Evolutionary conservation across 2,113 vertebrate genomes (phyloP), one percentile per base, ranked within the genome.

Genomic region (Tiliqua scincoides): DNA sequence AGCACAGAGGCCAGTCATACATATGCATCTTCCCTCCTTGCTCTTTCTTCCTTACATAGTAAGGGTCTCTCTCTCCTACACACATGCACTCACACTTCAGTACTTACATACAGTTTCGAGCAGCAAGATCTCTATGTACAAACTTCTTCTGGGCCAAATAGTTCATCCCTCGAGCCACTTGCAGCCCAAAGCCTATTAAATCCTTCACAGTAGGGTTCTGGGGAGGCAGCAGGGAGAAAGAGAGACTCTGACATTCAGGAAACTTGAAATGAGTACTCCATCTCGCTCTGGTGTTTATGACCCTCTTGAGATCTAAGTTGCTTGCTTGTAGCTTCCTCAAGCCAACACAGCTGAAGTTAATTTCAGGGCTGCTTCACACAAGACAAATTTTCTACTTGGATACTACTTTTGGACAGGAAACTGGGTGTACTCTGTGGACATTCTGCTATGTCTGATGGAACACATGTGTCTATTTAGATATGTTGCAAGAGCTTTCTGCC

Each of bases 21-120:
- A 1, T 9, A 8, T 70, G 2, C 27, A 18, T 18, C 2, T 7
- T n/a, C 77, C 10, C 20, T 10, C 6, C 12, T 20, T 3, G 18
- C 17, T n/a, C 32, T 5, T 59, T 37, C 20, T 32, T 14, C 4
- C 68, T 14, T 32, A n/a, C 43, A 63, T 17, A 59, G 18, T 5
- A 23, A 1, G 25, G 73, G 25, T 59, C 11, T 30, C 25, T 25
- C 27, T n/a, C 15, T 57, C 25, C 27, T 27, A 6, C 79, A 70
- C 11, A n/a, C 6, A 84, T 1, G 62, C 40, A 27, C 59, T 63
- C 35, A 11, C 40, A 14, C 17, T n/a, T 63, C 48, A 21, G 0
- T 85, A 96, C 98, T 98, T 88, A 99, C 99, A 99, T 99, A 97
- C 99, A 99, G 93, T 99, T 99, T 65, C 98, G 97, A 81, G 98